Base-by-base conservation (phyloP, 2,113 vertebrate species). In the Centrocercus urophasianus region DNA sequence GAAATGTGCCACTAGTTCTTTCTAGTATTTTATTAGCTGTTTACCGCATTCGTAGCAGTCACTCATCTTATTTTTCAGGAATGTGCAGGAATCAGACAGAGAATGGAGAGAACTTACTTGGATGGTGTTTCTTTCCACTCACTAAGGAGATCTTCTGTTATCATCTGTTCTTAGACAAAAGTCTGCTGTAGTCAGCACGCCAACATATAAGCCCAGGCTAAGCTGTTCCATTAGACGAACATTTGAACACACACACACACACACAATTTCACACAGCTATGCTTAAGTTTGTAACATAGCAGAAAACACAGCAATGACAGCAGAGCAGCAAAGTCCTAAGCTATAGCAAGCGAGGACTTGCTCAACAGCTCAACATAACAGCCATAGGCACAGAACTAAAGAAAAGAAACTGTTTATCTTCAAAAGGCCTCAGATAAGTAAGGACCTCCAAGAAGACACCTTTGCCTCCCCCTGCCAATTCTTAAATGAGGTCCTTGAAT, bases 241-340 rank as follows among this genome's bases (percentile, higher is more conserved):
- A 83, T 93, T 88, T 83, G 83, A 66, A 83, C 67, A 60, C 34
- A 67, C 47, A 52, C 36, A n/a, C n/a, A n/a, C n/a, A 36, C 34
- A 75, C 48, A 65, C 28, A 86, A 40, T 82, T 96, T 94, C 86
- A 88, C 69, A 78, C 57, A 89, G 77, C 70, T 75, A 78, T 79
- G 61, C 42, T 90, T 73, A 91, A 92, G 83, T 24, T 54, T 28
- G 9, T 54, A 54, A 54, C 15, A 28, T 25, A 54, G 14, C 8
- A 8, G 52, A 54, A 54, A 28, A 8, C 15, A 28, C 8, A 54
- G 52, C 52, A 57, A 19, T 19, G 28, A 18, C 28, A 32, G 54
- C 28, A 57, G 7, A 57, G 10, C 30, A 32, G 30, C 54, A 57
- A 57, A 30, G 27, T 54, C 27, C 52, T 28, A 54, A 15, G 27